Evolutionary conservation across 2,797 vertebrate genomes (phyloP).

Genomic region (Schizothorax lantsangensis): DNA sequence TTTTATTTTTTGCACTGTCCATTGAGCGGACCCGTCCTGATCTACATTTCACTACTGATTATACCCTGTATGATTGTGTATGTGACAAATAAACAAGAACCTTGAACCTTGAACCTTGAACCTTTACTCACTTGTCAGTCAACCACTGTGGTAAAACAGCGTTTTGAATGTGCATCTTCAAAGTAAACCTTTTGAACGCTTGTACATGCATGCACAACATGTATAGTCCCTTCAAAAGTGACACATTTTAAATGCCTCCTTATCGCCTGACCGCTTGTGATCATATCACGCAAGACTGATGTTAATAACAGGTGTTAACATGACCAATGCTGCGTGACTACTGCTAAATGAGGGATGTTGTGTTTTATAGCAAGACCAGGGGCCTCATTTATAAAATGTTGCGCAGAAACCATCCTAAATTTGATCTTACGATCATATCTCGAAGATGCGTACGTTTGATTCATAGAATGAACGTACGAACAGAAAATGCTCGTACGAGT

Average conservation of each 20-base stretch:
- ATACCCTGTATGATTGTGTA: too few species aligned
- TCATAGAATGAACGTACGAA: too few species aligned
- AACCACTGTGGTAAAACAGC: background rate
- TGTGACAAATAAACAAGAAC: too few species aligned
- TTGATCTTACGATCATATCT: too few species aligned
- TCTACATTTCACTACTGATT: too few species aligned
- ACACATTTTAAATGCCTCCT: background rate
- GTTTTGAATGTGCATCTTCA: background rate
- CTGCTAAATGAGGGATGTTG: conserved; percentile 4
- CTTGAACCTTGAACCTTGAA: too few species aligned
- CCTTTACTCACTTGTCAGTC: background rate
- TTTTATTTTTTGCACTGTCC: too few species aligned
- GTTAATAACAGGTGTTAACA: conserved; percentile 4
- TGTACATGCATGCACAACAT: background rate
- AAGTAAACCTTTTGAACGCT: background rate
- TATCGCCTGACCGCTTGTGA: background rate
- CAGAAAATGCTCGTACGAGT: too few species aligned
- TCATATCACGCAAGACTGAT: background rate
- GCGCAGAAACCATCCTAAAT: too few species aligned
- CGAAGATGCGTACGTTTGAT: too few species aligned
- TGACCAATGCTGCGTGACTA: background rate
- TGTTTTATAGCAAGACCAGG: background rate
- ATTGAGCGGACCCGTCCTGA: too few species aligned
- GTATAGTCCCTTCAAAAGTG: background rate
- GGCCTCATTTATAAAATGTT: too few species aligned